phyloP scores from a whole-genome alignment of 2,113 vertebrate genomes.

The Octodon degus region DNA sequence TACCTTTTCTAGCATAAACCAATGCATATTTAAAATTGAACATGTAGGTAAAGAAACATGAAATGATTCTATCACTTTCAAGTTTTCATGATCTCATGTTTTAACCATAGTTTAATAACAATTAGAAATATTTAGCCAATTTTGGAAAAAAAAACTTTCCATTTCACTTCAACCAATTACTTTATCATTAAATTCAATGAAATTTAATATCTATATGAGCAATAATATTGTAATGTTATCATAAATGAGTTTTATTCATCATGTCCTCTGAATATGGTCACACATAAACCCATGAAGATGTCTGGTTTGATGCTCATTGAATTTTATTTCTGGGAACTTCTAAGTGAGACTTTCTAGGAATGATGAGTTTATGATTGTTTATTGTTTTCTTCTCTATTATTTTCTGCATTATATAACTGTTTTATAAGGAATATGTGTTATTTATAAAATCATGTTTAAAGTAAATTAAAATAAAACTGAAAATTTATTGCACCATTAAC shows the following conservation, averaged over 20 bases:
- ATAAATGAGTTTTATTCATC: conserved; percentile 17
- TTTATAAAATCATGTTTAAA: not conserved
- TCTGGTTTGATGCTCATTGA: not conserved
- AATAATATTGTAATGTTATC: conserved; percentile 1
- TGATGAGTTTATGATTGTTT: not conserved
- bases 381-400: not conserved
- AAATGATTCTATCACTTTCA: not conserved
- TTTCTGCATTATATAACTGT: conserved; percentile 12
- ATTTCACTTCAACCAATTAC: conserved; percentile 8
- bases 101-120: not conserved
- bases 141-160: not conserved
- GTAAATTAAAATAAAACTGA: conserved; percentile 2
- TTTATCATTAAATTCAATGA: not conserved
- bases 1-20: not conserved
- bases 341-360: not conserved
- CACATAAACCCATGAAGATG: not conserved
- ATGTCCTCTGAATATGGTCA: not conserved
- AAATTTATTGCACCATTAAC: conserved; percentile 2
- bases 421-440: not conserved
- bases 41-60: not conserved
- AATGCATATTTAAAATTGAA: conserved; percentile 17
- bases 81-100: not conserved
- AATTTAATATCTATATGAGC: conserved; percentile 1
- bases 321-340: not conserved
- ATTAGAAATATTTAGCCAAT: not conserved